A percentile compares a stretch with the other conserved stretches of the same genome.
phyloP scores from a whole-genome alignment of 2,797 vertebrate genomes.

The Cygnus olor region DNA sequence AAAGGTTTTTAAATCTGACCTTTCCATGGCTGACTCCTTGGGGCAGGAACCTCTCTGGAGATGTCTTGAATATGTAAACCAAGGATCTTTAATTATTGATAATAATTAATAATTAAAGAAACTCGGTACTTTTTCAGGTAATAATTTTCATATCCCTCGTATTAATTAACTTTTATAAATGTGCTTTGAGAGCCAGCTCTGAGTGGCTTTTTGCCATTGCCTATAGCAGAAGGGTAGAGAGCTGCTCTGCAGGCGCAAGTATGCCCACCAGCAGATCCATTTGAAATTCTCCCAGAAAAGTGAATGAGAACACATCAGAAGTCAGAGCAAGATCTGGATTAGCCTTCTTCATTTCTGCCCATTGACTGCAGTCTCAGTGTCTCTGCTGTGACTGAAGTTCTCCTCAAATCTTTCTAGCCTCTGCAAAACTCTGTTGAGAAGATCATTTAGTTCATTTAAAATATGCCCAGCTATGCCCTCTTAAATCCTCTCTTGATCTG shows the following conservation, averaged over 20 bases:
- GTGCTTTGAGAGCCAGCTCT: background rate
- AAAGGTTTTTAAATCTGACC: constrained; percentile 25
- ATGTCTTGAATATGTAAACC: constrained; percentile 26
- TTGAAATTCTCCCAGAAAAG: background rate
- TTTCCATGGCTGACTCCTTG: constrained; percentile 3
- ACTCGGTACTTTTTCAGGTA: background rate
- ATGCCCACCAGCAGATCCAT: background rate
- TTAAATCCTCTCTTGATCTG: constrained; percentile 18
- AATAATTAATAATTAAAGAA: constrained; percentile 49
- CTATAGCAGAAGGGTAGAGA: background rate
- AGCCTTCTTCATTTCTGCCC: background rate
- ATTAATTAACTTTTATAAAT: constrained; percentile 30
- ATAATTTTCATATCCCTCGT: constrained; percentile 12
- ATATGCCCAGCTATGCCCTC: background rate
- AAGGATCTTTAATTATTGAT: constrained; percentile 37
- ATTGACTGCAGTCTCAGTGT: background rate
- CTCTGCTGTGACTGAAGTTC: background rate
- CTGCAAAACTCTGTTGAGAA: background rate
- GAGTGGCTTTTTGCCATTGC: background rate
- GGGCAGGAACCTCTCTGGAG: background rate
- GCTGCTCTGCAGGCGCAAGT: background rate
- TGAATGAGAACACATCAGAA: background rate
- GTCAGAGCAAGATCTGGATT: background rate
- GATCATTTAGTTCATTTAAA: constrained; percentile 21
- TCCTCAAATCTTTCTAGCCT: background rate